Base-by-base conservation (phyloP, 2,797 vertebrate genomes). In the Halcyon badia region DNA sequence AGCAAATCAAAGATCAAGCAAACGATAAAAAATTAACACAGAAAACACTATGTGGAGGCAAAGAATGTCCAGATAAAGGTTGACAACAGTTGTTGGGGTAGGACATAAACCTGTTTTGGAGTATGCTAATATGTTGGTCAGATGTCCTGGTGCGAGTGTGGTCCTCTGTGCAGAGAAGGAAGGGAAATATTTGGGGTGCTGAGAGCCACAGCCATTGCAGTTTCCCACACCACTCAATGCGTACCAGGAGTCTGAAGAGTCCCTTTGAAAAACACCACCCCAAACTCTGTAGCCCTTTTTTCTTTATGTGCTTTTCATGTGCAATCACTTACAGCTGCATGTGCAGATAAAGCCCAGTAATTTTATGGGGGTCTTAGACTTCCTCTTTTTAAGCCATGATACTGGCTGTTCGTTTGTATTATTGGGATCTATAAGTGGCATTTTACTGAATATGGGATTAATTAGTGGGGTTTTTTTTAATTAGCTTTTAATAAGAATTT, bases 131-230 rank as follows among this genome's bases (percentile, higher is more conserved):
- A 35, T 35, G 7, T 26, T 76, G 18, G 31, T 54, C 37, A 16
- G 20, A 21, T 65, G 11, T 56, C 24, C 39, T 42, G 60, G 11
- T 9, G 7, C 4, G 12, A 4, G 5, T 39, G 2, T 44, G 71
- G 11, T 37, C 15, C 10, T 82, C 24, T 46, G 6, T 0, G 5
- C 5, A 4, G 5, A 71, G 15, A n/a, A 3, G 11, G 61, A 25
- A 65, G 24, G 49, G 33, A 69, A 48, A 41, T 2, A 2, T 26
- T 48, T 60, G 31, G 19, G 35, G 4, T 51, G 18, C 51, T 42
- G 16, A 49, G 15, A 31, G 15, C 35, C 25, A 15, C 39, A 80
- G 26, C 6, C 19, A 19, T 5, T 1, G 2, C 21, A 42, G 14
- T 64, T 70, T 86, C 11, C 28, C 44, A n/a, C 22, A 60, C 2